Base-by-base conservation (phyloP, 30 jellyfish, hydroid and myxozoan species). In the Cassiopea xamachana region DNA sequence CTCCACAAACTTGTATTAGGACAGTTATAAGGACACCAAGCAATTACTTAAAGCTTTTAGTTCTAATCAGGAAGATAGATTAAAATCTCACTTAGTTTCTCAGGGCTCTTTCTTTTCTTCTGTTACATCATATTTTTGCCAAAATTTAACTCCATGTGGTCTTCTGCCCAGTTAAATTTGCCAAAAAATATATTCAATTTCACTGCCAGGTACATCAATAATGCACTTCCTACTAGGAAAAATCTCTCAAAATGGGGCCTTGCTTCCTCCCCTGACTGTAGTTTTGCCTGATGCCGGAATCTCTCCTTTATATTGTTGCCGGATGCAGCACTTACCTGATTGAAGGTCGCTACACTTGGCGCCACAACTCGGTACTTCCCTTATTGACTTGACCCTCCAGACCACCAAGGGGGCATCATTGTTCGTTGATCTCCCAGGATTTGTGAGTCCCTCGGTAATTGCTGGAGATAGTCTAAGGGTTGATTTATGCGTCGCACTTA, bases 171-270 rank as follows among this genome's bases (percentile, higher is more conserved):
- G n/a, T n/a, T n/a, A n/a, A n/a, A n/a, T n/a, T n/a, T n/a, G n/a
- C n/a, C n/a, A n/a, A n/a, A n/a, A n/a, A n/a, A n/a, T n/a, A 81
- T 81, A 16, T 60, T 2, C 71, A 60, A 60, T 69, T 60, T 81
- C 17, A 81, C 80, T n/a, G n/a, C n/a, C n/a, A n/a, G 9, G 60
- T 84, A 84, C 59, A 60, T 69, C 1, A 84, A 50, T 49, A 84
- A 84, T 46, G 43, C 92, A 16, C 92, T 84, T 69, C 72, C 85
- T 58, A 69, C 86, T 43, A n/a, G 76, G 44, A 68, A 84, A 84
- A 84, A 69, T 60, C 75, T 84, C 39, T 3, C 13, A 6, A 43
- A 44, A 58, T 71, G 83, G 77, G 47, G 60, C 51, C 60, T 84
- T 4, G 8, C 86, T n/a, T 44, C 58, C 13, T 8, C 83, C 45